Evolutionary conservation across 2,797 vertebrate genomes (phyloP), one percentile per base, ranked within the genome.

Genomic region (Urocyon cinereoargenteus): DNA sequence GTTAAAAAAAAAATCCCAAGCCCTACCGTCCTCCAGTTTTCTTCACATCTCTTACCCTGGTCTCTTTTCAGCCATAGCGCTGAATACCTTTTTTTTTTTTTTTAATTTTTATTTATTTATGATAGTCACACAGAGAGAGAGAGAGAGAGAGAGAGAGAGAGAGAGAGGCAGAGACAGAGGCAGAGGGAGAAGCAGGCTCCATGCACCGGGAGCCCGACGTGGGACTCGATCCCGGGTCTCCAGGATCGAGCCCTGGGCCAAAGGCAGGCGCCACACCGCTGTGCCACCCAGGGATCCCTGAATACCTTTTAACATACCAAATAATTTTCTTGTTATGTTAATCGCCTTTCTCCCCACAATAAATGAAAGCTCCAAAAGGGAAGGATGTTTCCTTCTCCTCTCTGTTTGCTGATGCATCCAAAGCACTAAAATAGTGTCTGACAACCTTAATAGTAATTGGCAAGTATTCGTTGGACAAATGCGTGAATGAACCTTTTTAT

Each of bases 271-370:
- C n/a, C n/a, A n/a, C n/a, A n/a, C n/a, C n/a, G n/a, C n/a, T n/a
- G n/a, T n/a, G n/a, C n/a, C n/a, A n/a, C n/a, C n/a, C n/a, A n/a
- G n/a, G n/a, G n/a, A n/a, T n/a, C n/a, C n/a, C 34, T 72, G 51
- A 93, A 94, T 10, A 81, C 18, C 36, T 96, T 85, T 26, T 82
- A 70, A 87, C 22, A 45, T 24, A 79, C 19, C 53, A 92, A 51
- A 87, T 40, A 84, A 49, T 59, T 93, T 59, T 78, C 22, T 94
- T 64, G 55, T 72, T 89, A 68, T 72, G 34, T 86, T 96, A 85
- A 88, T 75, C 31, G 53, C 86, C 88, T 95, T 95, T 83, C 14
- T 55, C 16, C 24, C 40, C 26, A 57, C 49, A 64, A 9, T 81
- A 57, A 28, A 77, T 21, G 24, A 66, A 51, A 94, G 75, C 16